Conservation (phyloP, 1,140 invertebrate species). For the Psix sp. region DNA sequence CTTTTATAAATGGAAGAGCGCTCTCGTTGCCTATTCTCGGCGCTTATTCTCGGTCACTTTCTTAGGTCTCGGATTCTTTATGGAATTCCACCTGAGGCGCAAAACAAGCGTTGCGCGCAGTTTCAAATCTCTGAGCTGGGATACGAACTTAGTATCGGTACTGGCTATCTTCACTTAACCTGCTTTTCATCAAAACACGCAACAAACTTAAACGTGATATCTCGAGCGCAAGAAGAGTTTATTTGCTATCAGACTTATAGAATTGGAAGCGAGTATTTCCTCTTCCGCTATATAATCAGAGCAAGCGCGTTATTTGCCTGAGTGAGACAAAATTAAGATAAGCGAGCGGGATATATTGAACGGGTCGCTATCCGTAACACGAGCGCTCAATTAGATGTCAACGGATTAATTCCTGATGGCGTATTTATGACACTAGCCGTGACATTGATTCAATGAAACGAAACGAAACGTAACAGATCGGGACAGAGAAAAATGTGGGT, state of each 20-base stretch:
- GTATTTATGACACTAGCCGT: background rate
- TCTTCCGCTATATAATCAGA: too few relatives aligned
- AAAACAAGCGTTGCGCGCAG: conserved; percentile 53
- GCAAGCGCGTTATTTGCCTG: too few relatives aligned
- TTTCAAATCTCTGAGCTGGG: conserved; percentile 65
- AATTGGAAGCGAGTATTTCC: conserved; percentile 43
- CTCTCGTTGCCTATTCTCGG: conserved; percentile 10
- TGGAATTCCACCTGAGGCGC: conserved; percentile 58
- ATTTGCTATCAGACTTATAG: conserved; percentile 40
- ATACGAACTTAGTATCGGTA: conserved; percentile 67
- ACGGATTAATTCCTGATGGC: conserved; percentile 17
- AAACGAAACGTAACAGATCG: conserved; percentile 1
- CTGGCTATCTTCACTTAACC: conserved; percentile 50
- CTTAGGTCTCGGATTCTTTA: conserved; percentile 29
- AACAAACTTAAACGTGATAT: conserved; percentile 55
- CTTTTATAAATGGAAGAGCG: conserved; percentile 10
- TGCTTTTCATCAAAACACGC: conserved; percentile 63
- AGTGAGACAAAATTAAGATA: conserved; percentile 17
- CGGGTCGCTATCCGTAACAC: too few relatives aligned
- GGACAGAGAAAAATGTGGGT: conserved; percentile 10
- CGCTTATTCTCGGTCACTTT: conserved; percentile 21
- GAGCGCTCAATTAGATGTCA: conserved; percentile 3
- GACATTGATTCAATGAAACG: conserved; percentile 9
- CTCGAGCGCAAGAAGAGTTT: conserved; percentile 31
- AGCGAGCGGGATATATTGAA: too few relatives aligned